These are phyloP conservation scores for Daphoenositta chrysoptera DNA, from an alignment of 2,113 vertebrate genomes.

Conservation along the genomic window DNA sequence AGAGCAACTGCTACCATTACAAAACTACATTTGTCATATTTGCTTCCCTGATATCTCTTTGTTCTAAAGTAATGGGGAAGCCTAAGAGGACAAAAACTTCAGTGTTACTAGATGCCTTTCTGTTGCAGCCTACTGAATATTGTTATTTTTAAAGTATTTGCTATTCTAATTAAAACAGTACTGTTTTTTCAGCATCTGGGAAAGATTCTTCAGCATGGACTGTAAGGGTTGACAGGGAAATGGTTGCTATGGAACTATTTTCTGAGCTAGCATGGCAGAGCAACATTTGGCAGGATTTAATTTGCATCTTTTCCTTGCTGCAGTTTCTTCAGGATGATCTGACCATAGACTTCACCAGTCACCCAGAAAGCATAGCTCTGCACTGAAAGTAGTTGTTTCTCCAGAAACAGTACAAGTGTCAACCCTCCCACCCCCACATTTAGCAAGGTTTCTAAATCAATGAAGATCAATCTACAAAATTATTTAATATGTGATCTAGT, in stretches of 20 bases:
- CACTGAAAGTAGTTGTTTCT: neutral
- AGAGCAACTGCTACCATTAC: neutral
- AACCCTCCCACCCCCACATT: neutral
- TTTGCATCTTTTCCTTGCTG: neutral
- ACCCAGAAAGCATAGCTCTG: neutral
- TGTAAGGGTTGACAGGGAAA: neutral
- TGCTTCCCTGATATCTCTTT: neutral
- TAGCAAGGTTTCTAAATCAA: neutral
- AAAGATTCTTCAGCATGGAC: neutral
- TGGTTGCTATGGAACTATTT: slow-evolving; percentile 52
- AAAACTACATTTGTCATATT: neutral
- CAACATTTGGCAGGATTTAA: slow-evolving; percentile 11
- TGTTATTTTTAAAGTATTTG: neutral
- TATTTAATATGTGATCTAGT: neutral
- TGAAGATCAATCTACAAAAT: neutral
- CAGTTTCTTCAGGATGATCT: neutral
- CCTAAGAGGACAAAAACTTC: neutral
- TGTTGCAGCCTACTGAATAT: neutral
- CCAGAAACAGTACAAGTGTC: neutral
- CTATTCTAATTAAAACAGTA: neutral
- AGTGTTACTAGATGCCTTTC: neutral
- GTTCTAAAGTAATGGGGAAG: neutral
- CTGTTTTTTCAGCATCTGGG: neutral
- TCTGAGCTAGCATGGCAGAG: neutral
- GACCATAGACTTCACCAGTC: neutral